A percentile compares a stretch with the other conserved stretches of the same genome.
Conservation (phyloP, 2,888 invertebrate species). For the Carpatolechia fugitivella region DNA sequence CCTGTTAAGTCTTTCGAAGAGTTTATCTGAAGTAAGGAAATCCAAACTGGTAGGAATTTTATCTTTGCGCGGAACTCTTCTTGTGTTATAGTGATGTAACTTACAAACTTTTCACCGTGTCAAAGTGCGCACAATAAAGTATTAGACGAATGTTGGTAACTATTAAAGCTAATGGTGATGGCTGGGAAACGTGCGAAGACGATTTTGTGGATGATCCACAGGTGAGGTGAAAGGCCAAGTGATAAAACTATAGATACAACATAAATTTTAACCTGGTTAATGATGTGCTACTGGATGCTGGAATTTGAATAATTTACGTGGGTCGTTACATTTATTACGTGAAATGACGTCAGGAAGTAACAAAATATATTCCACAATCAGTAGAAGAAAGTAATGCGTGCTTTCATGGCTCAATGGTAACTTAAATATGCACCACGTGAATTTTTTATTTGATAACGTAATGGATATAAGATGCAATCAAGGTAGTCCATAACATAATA, state of each 20-base stretch:
- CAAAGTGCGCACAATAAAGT: constrained; percentile 28
- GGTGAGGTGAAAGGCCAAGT: constrained; percentile 53
- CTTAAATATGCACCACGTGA: neutral
- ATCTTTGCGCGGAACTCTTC: neutral
- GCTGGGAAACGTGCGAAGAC: constrained; percentile 43
- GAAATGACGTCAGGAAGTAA: neutral
- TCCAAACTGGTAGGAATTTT: too few species aligned
- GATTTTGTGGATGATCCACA: constrained; percentile 38
- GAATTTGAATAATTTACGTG: neutral
- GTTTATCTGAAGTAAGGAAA: too few species aligned
- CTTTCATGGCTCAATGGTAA: neutral
- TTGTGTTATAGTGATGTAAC: neutral
- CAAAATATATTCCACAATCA: neutral
- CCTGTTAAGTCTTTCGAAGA: too few species aligned
- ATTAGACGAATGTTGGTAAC: constrained; percentile 38
- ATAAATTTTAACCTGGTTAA: neutral
- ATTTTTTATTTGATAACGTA: neutral
- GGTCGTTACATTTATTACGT: neutral
- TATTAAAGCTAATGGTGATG: constrained; percentile 41
- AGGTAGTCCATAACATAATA: too few species aligned
- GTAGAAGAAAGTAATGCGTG: neutral
- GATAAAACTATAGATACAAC: constrained; percentile 14
- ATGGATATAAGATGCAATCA: too few species aligned
- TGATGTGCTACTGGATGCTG: too few species aligned
- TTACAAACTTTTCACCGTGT: constrained; percentile 8